phyloP scores from a whole-genome alignment of 2,888 invertebrate genomes.

The Schrankia costaestrigalis region DNA sequence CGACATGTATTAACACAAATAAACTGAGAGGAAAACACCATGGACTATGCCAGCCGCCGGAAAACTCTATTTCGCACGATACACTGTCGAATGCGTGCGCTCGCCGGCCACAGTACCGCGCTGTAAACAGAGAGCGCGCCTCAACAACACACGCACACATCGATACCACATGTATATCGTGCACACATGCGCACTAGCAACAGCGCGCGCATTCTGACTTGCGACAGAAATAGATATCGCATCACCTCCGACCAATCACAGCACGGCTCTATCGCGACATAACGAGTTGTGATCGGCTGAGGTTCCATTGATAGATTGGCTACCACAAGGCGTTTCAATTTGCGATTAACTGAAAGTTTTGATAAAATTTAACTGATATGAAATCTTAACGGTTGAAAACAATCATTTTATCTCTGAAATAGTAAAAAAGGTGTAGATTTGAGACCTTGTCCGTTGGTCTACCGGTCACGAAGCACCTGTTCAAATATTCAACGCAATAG shows the following conservation, averaged over 20 bases:
- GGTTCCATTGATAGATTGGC: constrained; percentile 69
- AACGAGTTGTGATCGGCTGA: constrained; percentile 52
- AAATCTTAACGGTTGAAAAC: constrained; percentile 57
- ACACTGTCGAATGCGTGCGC: constrained; percentile 83
- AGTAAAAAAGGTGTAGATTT: constrained; percentile 19
- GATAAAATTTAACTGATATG: constrained; percentile 73
- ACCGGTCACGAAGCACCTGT: constrained; percentile 26
- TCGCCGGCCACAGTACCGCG: constrained; percentile 76
- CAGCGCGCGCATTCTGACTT: constrained; percentile 66
- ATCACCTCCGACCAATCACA: constrained; percentile 62
- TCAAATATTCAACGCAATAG: constrained; percentile 35
- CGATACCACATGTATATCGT: constrained; percentile 41
- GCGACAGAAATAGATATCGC: constrained; percentile 70
- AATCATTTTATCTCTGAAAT: constrained; percentile 42
- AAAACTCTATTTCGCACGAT: constrained; percentile 64
- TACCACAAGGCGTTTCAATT: constrained; percentile 70
- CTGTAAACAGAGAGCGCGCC: constrained; percentile 78
- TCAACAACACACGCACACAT: constrained; percentile 72
- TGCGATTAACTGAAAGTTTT: constrained; percentile 74
- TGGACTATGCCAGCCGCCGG: constrained; percentile 62
- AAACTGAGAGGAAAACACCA: constrained; percentile 69
- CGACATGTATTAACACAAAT: constrained; percentile 66
- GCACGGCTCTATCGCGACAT: constrained; percentile 55
- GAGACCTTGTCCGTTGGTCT: constrained; percentile 5
- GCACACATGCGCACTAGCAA: constrained; percentile 43